A percentile compares a stretch with the other conserved stretches of the same genome.
Evolutionary conservation across 2,113 vertebrate species (phyloP).

Genomic region (Addax nasomaculatus): DNA sequence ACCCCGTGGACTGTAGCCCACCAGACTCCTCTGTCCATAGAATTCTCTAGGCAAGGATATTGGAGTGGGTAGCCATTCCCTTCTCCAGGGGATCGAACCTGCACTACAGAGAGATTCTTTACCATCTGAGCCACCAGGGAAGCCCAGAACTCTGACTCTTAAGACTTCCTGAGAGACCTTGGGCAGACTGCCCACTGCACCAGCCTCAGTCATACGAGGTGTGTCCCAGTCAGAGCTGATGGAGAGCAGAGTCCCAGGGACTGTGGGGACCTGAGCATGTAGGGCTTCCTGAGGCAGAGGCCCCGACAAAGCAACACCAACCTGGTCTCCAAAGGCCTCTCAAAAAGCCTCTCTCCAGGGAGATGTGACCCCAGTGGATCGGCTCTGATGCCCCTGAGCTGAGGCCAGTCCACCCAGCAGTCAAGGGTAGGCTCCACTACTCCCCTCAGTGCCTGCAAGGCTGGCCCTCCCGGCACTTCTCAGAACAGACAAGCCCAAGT

Average conservation of each 20-base stretch:
- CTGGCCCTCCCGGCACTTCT: not conserved
- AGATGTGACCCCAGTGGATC: not conserved
- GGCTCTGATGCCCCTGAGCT: not conserved
- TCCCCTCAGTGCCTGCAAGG: not conserved
- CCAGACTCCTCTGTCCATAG: not conserved
- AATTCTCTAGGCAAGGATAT: not conserved
- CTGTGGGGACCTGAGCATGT: too few relatives aligned
- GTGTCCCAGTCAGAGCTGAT: not conserved
- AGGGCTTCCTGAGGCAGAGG: not conserved
- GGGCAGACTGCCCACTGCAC: not conserved
- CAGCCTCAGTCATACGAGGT: not conserved
- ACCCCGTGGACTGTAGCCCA: not conserved
- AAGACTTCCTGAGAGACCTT: not conserved
- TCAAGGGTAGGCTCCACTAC: not conserved
- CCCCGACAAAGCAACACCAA: accelerated
- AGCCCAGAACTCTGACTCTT: not conserved
- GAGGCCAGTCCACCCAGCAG: not conserved
- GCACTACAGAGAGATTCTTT: not conserved
- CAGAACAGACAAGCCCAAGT: not conserved
- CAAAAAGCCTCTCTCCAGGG: not conserved
- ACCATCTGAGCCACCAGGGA: not conserved
- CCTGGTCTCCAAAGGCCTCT: not conserved
- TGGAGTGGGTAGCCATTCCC: not conserved
- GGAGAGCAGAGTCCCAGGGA: not conserved
- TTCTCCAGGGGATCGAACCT: not conserved